Conservation (phyloP, 2,888 invertebrate species). For the Galeruca laticollis region DNA sequence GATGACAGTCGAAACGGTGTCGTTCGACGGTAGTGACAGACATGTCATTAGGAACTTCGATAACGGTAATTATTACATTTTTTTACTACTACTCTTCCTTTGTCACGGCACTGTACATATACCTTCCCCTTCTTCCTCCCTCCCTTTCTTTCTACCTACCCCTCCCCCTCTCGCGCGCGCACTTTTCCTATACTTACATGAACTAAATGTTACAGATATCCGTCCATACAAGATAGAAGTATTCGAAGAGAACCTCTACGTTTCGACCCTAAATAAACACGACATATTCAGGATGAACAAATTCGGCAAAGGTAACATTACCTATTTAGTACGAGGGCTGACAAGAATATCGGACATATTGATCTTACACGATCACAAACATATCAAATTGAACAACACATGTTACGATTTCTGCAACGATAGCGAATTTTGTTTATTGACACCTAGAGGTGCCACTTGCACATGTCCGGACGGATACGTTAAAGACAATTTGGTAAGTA, state of each 20-base stretch:
- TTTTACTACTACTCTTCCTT: too few relatives aligned
- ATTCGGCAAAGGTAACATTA: slow-evolving; percentile 72
- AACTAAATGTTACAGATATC: slow-evolving; percentile 64
- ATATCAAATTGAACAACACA: slow-evolving; percentile 71
- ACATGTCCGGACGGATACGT: slow-evolving; percentile 64
- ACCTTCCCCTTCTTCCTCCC: too few relatives aligned
- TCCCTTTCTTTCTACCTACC: too few relatives aligned
- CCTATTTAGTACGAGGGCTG: slow-evolving; percentile 70
- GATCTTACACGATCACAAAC: slow-evolving; percentile 76
- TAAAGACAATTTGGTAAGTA: slow-evolving; percentile 62
- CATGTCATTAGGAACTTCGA: slow-evolving; percentile 71
- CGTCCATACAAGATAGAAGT: slow-evolving; percentile 80
- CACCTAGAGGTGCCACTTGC: slow-evolving; percentile 62
- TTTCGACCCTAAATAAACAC: slow-evolving; percentile 75
- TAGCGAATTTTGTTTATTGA: slow-evolving; percentile 72
- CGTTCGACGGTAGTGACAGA: slow-evolving; percentile 77
- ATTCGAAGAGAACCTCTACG: slow-evolving; percentile 78
- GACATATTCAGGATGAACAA: slow-evolving; percentile 76
- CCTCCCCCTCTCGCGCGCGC: too few relatives aligned
- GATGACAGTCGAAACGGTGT: slow-evolving; percentile 77
- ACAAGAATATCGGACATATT: slow-evolving; percentile 75
- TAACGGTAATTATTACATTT: slow-evolving; percentile 61
- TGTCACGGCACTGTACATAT: too few relatives aligned
- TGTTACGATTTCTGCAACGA: slow-evolving; percentile 74
- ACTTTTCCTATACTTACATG: too few relatives aligned